These are phyloP conservation scores for Felis chaus DNA, from an alignment of 2,113 vertebrate species.

Conservation along the genomic window DNA sequence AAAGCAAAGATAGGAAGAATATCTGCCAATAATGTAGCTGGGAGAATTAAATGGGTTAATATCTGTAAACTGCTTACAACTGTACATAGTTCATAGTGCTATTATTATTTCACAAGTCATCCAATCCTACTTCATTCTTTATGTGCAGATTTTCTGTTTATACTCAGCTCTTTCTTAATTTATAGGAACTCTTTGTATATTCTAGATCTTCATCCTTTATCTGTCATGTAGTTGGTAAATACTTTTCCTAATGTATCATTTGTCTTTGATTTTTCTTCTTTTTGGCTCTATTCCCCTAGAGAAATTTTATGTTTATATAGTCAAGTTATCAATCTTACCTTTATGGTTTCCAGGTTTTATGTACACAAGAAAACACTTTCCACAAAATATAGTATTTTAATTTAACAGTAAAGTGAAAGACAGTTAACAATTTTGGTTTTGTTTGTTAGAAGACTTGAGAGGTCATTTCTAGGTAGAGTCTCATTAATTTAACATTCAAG, in stretches of 20 bases:
- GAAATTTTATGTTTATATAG: conserved; percentile 44
- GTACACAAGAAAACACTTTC: not conserved
- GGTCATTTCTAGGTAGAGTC: not conserved
- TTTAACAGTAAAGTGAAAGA: not conserved
- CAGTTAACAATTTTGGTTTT: not conserved
- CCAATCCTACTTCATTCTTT: not conserved
- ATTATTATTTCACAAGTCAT: not conserved
- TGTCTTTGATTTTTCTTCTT: conserved; percentile 32
- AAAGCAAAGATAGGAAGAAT: not conserved
- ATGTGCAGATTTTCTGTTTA: not conserved
- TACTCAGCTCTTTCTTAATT: not conserved
- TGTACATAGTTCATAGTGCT: not conserved
- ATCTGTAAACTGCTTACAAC: not conserved
- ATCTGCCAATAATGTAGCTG: not conserved
- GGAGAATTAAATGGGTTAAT: not conserved
- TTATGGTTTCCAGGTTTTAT: not conserved
- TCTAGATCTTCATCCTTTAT: not conserved
- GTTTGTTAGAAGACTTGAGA: not conserved
- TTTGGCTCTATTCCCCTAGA: not conserved
- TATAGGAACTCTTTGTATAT: not conserved
- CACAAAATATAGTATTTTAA: conserved; percentile 38
- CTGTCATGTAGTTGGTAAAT: not conserved
- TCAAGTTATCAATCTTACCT: conserved; percentile 30
- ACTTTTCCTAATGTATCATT: not conserved
- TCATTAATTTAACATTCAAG: conserved; percentile 15